Evolutionary conservation across 2,113 vertebrate species (phyloP), one percentile per base, ranked within the genome.

Genomic region (Aythya baeri): DNA sequence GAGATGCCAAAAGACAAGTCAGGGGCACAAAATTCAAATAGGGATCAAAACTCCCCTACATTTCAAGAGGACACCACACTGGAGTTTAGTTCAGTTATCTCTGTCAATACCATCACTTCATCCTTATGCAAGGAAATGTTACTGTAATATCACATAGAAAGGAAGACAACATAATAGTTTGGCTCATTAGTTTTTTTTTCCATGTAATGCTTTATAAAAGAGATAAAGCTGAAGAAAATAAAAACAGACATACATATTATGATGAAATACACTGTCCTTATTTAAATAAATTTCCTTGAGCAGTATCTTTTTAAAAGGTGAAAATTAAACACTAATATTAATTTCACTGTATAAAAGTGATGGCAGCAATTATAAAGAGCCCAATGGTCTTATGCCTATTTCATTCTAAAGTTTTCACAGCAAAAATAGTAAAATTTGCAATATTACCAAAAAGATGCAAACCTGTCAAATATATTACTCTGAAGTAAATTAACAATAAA

Each of bases 381-480:
- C 59, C n/a, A 6, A 86, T 22, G n/a, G 52, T 63, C 75, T 86
- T 67, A 70, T 4, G 34, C 21, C 77, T 88, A n/a, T 86, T 86
- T 91, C 70, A 63, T 88, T 66, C 93, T 74, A 93, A 83, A 66
- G 58, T 93, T 83, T 83, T 95, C 62, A 94, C 79, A 97, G 88
- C 79, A 94, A 93, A 97, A 96, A 87, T 91, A 94, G 63, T 61
- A 96, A 95, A 95, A 93, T 84, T 23, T 84, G 80, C 94, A 85
- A 18, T 96, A 93, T 95, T 72, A 94, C 83, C 63, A 22, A 97
- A 95, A 96, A 96, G 91, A 86, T 86, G 91, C 67, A 94, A 89
- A 94, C 44, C 32, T 91, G 80, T 89, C 80, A 93, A 96, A 97
- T 97, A 96, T 92, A 97, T 95, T 92, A 96, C 58, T 97, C 95